These are phyloP conservation scores for Coptodon bakossiorum DNA, from an alignment of 2,113 vertebrate species.

Conservation along the genomic window DNA sequence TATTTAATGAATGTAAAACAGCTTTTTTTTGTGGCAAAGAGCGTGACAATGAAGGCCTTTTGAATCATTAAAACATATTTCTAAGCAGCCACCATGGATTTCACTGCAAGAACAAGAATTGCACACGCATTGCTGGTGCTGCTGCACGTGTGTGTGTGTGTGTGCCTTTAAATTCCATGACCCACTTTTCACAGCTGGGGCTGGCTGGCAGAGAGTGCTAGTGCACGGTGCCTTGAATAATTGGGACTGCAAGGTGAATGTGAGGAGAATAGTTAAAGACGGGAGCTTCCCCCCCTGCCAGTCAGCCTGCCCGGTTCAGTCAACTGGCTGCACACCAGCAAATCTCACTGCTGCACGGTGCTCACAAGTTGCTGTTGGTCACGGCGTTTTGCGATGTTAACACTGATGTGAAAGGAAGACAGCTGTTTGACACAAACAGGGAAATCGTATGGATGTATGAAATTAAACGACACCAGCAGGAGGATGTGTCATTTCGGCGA, in stretches of 20 bases:
- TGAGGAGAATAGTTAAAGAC: constrained; percentile 65
- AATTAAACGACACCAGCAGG: not conserved
- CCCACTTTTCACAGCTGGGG: constrained; percentile 70
- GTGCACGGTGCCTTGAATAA: constrained; percentile 60
- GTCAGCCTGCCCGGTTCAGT: not conserved
- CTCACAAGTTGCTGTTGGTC: not conserved
- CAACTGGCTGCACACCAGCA: constrained; percentile 39
- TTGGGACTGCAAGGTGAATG: constrained; percentile 71
- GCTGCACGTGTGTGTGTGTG: not conserved
- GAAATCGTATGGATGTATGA: not conserved
- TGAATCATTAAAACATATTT: constrained; percentile 31
- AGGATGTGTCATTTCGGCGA: not conserved
- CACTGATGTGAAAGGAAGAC: not conserved
- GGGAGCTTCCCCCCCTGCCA: not conserved
- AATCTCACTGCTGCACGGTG: constrained; percentile 24
- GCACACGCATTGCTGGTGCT: not conserved
- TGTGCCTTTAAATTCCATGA: constrained; percentile 75
- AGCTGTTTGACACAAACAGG: not conserved
- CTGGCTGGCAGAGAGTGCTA: constrained; percentile 43
- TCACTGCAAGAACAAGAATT: constrained; percentile 16
- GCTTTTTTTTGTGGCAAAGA: not conserved
- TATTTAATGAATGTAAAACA: not conserved
- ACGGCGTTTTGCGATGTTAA: not conserved
- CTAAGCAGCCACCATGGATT: constrained; percentile 20
- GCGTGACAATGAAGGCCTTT: not conserved